Conservation (phyloP, 37 sponge, comb jelly and placozoan genomes). For the Halichondria panicea region DNA sequence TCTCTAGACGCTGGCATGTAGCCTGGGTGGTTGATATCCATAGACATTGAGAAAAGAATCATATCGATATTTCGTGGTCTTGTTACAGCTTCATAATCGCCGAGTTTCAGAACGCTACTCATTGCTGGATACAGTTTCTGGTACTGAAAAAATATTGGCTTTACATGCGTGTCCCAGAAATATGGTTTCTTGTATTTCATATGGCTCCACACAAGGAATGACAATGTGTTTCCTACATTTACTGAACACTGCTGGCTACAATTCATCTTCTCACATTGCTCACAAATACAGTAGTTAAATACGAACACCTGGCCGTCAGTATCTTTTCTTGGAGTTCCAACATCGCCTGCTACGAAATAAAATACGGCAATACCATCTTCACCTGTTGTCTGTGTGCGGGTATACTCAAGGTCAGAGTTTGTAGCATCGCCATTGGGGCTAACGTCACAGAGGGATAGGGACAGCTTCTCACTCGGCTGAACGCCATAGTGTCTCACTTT, state of each 20-base stretch:
- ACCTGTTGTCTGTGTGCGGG: not conserved
- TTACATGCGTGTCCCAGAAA: slow-evolving; percentile 36
- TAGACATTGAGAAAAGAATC: slow-evolving; percentile 11
- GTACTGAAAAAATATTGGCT: slow-evolving; percentile 56
- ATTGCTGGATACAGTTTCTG: slow-evolving; percentile 33
- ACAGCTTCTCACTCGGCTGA: not conserved
- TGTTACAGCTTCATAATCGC: slow-evolving; percentile 36
- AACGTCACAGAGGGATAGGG: not conserved
- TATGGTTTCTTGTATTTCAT: not conserved
- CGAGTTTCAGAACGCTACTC: slow-evolving; percentile 47
- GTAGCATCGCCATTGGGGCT: slow-evolving; percentile 8
- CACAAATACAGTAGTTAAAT: slow-evolving; percentile 18
- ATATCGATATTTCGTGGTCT: slow-evolving; percentile 20
- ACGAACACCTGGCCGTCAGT: slow-evolving; percentile 61
- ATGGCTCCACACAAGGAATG: not conserved
- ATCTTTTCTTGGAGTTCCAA: not conserved
- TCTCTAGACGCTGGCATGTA: slow-evolving; percentile 81
- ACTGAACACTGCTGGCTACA: no score
- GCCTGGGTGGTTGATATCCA: slow-evolving; percentile 37
- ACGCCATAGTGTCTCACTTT: slow-evolving; percentile 19
- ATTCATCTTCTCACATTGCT: not conserved
- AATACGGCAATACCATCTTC: slow-evolving; percentile 8
- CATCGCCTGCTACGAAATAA: not conserved
- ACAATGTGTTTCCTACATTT: not conserved
- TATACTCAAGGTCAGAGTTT: not conserved